Percentiles rank a stretch among this genome's conserved stretches.
Evolutionary conservation across 2,113 vertebrate genomes (phyloP).

Genomic region (Eonycteris spelaea): DNA sequence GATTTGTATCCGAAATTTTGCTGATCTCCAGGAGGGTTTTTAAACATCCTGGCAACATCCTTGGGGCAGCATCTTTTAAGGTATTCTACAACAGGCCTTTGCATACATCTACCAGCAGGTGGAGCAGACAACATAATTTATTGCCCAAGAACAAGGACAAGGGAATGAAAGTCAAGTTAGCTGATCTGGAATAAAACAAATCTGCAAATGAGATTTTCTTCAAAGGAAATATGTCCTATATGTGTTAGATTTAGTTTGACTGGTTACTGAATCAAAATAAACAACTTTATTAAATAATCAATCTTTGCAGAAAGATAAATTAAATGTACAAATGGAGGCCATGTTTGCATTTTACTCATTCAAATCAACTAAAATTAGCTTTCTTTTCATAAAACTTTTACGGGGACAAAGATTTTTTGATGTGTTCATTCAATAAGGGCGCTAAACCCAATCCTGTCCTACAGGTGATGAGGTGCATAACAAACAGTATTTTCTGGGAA

Average conservation of each 20-base stretch:
- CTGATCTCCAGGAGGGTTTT: not conserved
- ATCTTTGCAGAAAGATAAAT: conserved; percentile 73
- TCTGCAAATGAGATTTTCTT: conserved; percentile 75
- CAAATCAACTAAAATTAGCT: conserved; percentile 71
- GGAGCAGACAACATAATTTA: conserved; percentile 77
- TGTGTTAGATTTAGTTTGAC: conserved; percentile 67
- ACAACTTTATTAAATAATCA: conserved; percentile 77
- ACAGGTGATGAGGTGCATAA: conserved; percentile 56
- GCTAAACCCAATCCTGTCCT: conserved; percentile 51
- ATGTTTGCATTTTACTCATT: conserved; percentile 63
- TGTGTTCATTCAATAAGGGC: conserved; percentile 56
- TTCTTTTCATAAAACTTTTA: conserved; percentile 68
- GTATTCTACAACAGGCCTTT: conserved; percentile 46
- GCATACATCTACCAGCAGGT: conserved; percentile 68
- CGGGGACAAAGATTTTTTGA: conserved; percentile 58
- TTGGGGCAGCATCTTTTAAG: not conserved
- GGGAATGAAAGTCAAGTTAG: conserved; percentile 38
- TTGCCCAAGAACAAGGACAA: conserved; percentile 58
- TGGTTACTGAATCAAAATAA: conserved; percentile 74
- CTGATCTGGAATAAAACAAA: conserved; percentile 70
- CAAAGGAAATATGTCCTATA: conserved; percentile 68
- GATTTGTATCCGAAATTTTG: not conserved
- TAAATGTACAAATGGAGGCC: conserved; percentile 69
- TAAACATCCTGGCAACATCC: not conserved
- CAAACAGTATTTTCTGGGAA: conserved; percentile 67